These are phyloP conservation scores for Chloromyia formosa DNA, from an alignment of 2,888 invertebrate genomes.

Conservation along the genomic window DNA sequence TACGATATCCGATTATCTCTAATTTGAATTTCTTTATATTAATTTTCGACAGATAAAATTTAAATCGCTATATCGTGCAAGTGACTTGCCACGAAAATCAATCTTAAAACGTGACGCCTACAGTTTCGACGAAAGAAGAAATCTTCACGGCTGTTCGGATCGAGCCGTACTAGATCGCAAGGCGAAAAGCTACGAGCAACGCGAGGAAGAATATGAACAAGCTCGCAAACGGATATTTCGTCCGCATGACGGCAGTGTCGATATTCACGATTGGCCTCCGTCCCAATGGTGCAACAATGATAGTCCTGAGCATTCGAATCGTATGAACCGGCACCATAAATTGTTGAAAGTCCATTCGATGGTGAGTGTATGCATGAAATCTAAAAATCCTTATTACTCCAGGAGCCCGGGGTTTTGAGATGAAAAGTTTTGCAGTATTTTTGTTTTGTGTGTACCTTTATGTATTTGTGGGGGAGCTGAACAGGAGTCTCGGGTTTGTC, in stretches of 20 bases:
- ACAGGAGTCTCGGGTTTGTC: too few relatives aligned
- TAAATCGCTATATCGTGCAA: conserved; percentile 75
- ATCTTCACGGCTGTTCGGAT: conserved; percentile 69
- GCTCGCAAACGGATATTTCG: conserved; percentile 84
- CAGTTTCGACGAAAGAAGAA: conserved; percentile 76
- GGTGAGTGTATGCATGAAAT: conserved; percentile 40
- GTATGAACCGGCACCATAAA: conserved; percentile 59
- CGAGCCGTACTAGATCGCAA: conserved; percentile 73
- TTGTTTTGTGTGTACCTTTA: too few relatives aligned
- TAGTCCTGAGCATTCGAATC: conserved; percentile 58
- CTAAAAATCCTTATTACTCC: background rate
- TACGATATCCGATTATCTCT: too few relatives aligned
- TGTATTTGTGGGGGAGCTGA: too few relatives aligned
- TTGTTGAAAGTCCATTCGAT: conserved; percentile 60
- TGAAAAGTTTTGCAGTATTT: too few relatives aligned
- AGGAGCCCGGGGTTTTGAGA: too few relatives aligned
- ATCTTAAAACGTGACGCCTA: conserved; percentile 85
- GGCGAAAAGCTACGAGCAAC: conserved; percentile 89
- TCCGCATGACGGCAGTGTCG: conserved; percentile 56
- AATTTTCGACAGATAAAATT: conserved; percentile 68
- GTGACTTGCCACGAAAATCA: conserved; percentile 74
- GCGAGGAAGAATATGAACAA: conserved; percentile 89
- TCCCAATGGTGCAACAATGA: conserved; percentile 68
- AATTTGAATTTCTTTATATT: too few relatives aligned
- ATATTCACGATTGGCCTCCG: conserved; percentile 52